These are phyloP conservation scores for Eidolon helvum DNA, from an alignment of 2,113 vertebrate genomes.

Conservation along the genomic window DNA sequence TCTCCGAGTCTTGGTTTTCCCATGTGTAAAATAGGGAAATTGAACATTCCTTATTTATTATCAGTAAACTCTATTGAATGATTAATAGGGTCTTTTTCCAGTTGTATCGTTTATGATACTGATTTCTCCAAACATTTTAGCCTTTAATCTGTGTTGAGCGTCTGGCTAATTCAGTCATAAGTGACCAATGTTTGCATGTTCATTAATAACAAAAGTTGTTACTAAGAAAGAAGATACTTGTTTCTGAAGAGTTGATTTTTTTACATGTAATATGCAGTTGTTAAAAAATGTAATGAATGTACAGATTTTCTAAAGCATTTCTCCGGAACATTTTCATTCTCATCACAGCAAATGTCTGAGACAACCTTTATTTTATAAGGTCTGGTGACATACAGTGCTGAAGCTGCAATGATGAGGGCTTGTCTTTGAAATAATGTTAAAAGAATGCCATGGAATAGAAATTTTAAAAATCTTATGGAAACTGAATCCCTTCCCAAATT, in stretches of 20 bases:
- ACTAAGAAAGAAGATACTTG: not conserved
- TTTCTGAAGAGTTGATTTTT: conserved; percentile 20
- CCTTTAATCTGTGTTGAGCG: not conserved
- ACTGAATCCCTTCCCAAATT: not conserved
- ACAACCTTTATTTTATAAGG: not conserved
- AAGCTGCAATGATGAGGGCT: not conserved
- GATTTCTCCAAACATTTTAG: not conserved
- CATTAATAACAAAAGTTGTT: not conserved
- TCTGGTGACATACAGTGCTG: not conserved
- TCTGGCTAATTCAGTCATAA: not conserved
- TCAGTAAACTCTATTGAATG: not conserved
- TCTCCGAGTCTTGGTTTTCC: not conserved
- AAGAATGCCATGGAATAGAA: not conserved
- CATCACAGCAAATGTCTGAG: not conserved
- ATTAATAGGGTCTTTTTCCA: not conserved
- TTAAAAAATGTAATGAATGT: not conserved
- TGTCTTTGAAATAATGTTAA: not conserved
- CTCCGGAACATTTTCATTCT: not conserved
- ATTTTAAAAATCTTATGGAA: not conserved
- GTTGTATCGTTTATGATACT: not conserved
- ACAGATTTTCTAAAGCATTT: not conserved
- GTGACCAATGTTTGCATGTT: not conserved
- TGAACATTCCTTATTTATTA: not conserved
- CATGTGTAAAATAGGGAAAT: not conserved
- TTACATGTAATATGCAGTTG: not conserved